Percentiles rank a stretch among this genome's conserved stretches.
Conservation (phyloP, 2,113 vertebrate species). For the Pseudonaja textilis region DNA sequence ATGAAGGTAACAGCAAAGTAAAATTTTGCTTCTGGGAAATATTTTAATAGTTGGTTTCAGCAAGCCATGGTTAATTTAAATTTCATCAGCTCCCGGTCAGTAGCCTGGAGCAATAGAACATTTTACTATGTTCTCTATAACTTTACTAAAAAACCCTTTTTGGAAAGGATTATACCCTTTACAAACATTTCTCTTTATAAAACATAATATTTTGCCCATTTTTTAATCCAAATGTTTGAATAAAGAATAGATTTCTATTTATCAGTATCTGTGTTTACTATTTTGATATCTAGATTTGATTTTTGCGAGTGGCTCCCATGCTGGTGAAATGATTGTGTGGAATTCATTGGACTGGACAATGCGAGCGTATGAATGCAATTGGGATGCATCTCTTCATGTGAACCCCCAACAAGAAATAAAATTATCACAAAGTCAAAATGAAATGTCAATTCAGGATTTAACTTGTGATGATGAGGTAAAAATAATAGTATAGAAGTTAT, state of each 20-base stretch:
- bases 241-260: slow-evolving; percentile 4
- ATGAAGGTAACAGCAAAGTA: neutral
- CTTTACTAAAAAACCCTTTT: neutral
- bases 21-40: neutral
- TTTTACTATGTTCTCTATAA: neutral
- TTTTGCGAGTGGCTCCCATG: slow-evolving; percentile 88
- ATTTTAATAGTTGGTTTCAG: neutral
- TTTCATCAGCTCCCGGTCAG: neutral
- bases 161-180: neutral
- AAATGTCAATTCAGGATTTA: slow-evolving; percentile 87
- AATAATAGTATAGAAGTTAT: neutral
- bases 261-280: neutral
- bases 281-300: slow-evolving; percentile 66
- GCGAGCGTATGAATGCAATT: slow-evolving; percentile 80
- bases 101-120: neutral
- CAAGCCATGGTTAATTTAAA: neutral
- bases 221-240: neutral
- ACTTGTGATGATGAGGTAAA: slow-evolving; percentile 85
- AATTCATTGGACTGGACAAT: slow-evolving; percentile 83
- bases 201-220: neutral
- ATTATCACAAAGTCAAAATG: slow-evolving; percentile 80
- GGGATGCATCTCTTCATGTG: slow-evolving; percentile 76
- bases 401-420: slow-evolving; percentile 81
- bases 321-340: slow-evolving; percentile 93
- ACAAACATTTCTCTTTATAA: neutral